A percentile compares a stretch with the other conserved stretches of the same genome.
Evolutionary conservation across 2,113 vertebrate genomes (phyloP).

Genomic region (Desmodus rotundus): DNA sequence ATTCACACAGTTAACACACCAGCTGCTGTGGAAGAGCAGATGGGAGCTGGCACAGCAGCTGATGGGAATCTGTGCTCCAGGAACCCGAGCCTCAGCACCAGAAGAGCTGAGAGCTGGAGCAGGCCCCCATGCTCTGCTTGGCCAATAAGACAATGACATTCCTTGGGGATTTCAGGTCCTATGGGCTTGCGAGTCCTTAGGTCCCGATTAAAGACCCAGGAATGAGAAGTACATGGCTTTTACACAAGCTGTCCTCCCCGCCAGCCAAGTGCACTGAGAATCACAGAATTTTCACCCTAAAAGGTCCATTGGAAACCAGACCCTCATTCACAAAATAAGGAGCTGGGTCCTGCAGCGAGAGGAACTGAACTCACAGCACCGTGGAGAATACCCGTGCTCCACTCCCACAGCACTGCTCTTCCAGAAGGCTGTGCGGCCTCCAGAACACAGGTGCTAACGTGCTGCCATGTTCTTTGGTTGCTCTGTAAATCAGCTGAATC

Average conservation of each 20-base stretch:
- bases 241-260: background rate
- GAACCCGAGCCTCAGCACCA: background rate
- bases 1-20: conserved; percentile 21
- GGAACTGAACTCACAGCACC: background rate
- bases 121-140: background rate
- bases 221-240: background rate
- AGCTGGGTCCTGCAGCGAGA: background rate
- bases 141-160: no score
- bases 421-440: rapidly evolving
- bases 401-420: background rate
- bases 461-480: no score
- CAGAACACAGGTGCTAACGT: background rate
- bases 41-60: background rate
- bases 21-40: background rate
- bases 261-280: background rate
- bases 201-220: background rate
- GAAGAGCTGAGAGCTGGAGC: background rate
- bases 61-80: background rate
- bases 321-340: background rate
- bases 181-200: background rate
- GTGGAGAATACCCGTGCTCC: rapidly evolving
- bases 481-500: background rate
- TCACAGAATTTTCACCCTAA: background rate
- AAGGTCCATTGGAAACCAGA: background rate
- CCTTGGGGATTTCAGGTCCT: background rate